phyloP scores from a whole-genome alignment of 2,113 vertebrate species.

The Neomonachus schauinslandi region DNA sequence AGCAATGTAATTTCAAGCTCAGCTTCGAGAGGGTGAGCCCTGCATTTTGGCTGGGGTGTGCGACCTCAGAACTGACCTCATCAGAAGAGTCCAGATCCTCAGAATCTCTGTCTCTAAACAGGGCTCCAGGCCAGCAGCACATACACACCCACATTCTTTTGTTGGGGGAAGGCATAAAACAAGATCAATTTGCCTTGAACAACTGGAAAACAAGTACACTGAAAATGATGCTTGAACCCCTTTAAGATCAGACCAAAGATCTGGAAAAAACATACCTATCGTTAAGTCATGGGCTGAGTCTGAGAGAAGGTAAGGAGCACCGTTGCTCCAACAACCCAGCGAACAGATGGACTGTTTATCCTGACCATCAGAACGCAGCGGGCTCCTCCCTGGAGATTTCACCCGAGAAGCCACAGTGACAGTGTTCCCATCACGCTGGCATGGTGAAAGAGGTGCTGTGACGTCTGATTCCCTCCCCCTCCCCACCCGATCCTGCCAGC shows the following conservation, averaged over 20 bases:
- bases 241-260: not conserved
- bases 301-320: not conserved
- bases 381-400: not conserved
- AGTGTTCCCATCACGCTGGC: no score
- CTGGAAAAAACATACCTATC: not conserved
- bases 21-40: not conserved
- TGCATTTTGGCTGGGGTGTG: not conserved
- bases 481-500: not conserved
- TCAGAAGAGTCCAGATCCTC: not conserved
- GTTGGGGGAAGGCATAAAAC: not conserved
- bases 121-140: not conserved
- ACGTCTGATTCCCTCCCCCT: not conserved
- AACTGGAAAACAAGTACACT: not conserved
- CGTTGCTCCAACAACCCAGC: rapidly evolving
- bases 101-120: not conserved
- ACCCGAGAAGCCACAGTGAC: not conserved
- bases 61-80: not conserved
- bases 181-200: not conserved
- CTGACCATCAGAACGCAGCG: rapidly evolving
- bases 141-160: not conserved
- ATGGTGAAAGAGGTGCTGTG: rapidly evolving
- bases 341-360: not conserved
- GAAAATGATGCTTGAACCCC: not conserved
- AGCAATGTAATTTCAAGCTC: not conserved
- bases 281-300: not conserved